Evolutionary conservation across 2,113 vertebrate species (phyloP).

Genomic region (Corythornis madagascariensis): DNA sequence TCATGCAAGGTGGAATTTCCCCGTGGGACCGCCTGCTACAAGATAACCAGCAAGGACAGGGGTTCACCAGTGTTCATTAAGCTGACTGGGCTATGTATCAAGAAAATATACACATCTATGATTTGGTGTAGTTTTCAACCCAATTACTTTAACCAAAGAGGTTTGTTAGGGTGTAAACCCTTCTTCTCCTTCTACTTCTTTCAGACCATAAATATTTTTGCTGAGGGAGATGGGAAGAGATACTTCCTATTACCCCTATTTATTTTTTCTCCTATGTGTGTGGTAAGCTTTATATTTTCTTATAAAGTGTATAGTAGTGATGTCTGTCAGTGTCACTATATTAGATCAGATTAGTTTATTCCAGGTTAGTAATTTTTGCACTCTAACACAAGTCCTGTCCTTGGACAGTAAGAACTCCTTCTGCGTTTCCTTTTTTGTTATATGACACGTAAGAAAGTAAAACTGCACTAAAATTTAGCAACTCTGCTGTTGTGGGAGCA

Average conservation of each 20-base stretch:
- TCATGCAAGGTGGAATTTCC: not conserved
- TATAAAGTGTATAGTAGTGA: not conserved
- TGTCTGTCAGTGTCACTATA: not conserved
- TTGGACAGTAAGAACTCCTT: not conserved
- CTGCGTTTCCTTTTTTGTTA: conserved; percentile 23
- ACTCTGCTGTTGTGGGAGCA: conserved; percentile 53
- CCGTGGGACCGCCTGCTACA: not conserved
- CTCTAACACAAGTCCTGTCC: not conserved
- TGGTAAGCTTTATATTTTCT: not conserved
- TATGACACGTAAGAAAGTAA: conserved; percentile 36
- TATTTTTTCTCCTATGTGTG: not conserved
- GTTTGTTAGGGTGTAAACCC: not conserved
- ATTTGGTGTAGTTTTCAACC: not conserved
- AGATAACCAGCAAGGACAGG: not conserved
- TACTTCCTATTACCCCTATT: not conserved
- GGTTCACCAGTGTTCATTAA: not conserved
- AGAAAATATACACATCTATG: not conserved
- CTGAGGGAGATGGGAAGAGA: not conserved
- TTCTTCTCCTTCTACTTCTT: not conserved
- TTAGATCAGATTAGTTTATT: conserved; percentile 27
- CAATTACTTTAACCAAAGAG: not conserved
- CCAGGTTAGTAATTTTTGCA: conserved; percentile 22
- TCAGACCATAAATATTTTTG: not conserved
- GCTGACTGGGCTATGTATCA: not conserved
- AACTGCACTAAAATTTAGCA: conserved; percentile 48